Base-by-base conservation (phyloP, 2,113 vertebrate genomes). In the Nematolebias whitei region DNA sequence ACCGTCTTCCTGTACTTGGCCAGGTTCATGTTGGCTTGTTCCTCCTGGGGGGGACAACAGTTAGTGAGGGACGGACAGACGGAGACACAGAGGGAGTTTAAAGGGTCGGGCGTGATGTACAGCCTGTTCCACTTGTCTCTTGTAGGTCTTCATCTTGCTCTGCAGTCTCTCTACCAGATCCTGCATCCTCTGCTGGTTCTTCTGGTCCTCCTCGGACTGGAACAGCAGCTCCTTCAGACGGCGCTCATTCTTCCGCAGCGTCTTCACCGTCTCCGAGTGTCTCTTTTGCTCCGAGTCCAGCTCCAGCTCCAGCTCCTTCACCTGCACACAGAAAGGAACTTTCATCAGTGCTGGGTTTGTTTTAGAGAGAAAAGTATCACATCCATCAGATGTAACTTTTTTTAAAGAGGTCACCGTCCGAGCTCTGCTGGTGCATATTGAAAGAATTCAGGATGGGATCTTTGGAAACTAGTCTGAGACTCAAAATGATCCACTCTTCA, bases 131-230 rank as follows among this genome's bases (percentile, higher is more conserved):
- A 94, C 91, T 91, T 94, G 93, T 91, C 93, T 90, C 85, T 94
- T 94, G 88, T 93, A 94, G 69, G 93, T 89, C 87, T 91, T 94
- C 87, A 94, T 91, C 87, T 94, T 94, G 86, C 87, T 92, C 90
- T 94, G 93, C 67, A 94, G 90, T 67, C 92, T 76, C 83, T 94
- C 93, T 78, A 93, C 90, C 85, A 94, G 88, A 61, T 94, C 93
- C 79, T 94, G 93, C 92, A 94, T 92, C 47, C 92, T 76, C 65
- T 87, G 91, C 82, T 94, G 93, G 88, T 91, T 94, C 82, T 94
- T 94, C 86, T 94, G 93, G 76, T 94, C 93, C 86, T 94, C 93
- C 74, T 94, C 93, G 0, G 92, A 92, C 91, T 94, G 93, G 63
- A 94, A 94, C 49, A 94, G 89, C 24, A 94, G 88, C 77, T 94